Evolutionary conservation across 2,797 vertebrate species (phyloP), one percentile per base, ranked within the genome.

Genomic region (Darevskia mixta): DNA sequence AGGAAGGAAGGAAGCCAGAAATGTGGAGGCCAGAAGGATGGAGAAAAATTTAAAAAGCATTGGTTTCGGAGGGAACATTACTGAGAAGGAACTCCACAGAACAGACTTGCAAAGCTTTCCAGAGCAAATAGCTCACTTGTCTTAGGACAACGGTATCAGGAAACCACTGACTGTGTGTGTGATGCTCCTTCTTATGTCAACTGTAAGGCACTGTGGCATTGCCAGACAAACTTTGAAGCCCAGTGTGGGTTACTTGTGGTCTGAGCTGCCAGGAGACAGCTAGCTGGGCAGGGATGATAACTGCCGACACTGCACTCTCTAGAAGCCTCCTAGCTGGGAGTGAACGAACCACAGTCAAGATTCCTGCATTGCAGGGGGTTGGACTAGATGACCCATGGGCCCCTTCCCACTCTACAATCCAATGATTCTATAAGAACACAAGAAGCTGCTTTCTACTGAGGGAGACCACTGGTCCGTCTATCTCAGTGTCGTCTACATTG

Each of bases 1-100:
- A n/a, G n/a, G 95, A 97, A 96, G 86, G 94, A 96, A 93, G 93
- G 89, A 94, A 88, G 92, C 89, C 96, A 94, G 92, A 95, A 95
- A 90, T 90, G 91, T 94, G 95, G 90, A 92, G 89, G 41, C 0
- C 81, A 88, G 2, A 81, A 90, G 64, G 77, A 77, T 43, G 77
- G 76, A 90, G 89, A 78, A 85, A 25, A 89, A 0, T 35, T 72
- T 32, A 29, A n/a, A 29, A 94, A 91, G 38, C 25, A 38, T 80
- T 82, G 81, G 73, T 35, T 61, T 38, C 4, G 13, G 23, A 27
- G 1, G 20, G n/a, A 79, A 79, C n/a, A 23, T 61, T 35, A 79
- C 55, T 1, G 4, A 58, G 18, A 32, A 17, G 23, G 15, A 11
- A 29, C 35, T 6, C 9, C 25, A 58, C 23, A 87, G 23, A 35